These are phyloP conservation scores for Drosophila biarmipes DNA, from an alignment of 1,140 invertebrate species.

Conservation along the genomic window DNA sequence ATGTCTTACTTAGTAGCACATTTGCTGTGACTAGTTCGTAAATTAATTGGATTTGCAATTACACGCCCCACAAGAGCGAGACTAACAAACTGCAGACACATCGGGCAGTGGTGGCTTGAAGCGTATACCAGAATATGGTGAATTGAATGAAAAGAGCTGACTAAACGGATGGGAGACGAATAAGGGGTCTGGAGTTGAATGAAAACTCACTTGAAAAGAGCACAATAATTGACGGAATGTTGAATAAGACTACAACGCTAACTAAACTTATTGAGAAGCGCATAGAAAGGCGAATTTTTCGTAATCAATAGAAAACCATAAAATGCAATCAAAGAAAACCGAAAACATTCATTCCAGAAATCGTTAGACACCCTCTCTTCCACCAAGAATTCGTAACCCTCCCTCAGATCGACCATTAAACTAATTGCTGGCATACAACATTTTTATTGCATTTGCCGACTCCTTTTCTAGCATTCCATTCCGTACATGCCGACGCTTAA, in stretches of 20 bases:
- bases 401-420: conserved; percentile 50
- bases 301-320: conserved; percentile 9
- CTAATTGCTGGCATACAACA: conserved; percentile 67
- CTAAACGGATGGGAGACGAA: conserved; percentile 14
- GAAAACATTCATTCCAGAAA: conserved; percentile 1
- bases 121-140: neutral
- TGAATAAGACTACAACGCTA: neutral
- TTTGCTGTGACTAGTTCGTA: conserved; percentile 76
- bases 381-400: conserved; percentile 20
- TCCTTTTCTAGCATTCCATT: conserved; percentile 41
- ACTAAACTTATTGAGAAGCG: conserved; percentile 4
- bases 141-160: conserved; percentile 20
- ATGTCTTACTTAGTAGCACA: conserved; percentile 80
- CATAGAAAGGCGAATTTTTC: neutral
- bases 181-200: conserved; percentile 21
- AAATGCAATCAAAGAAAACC: conserved; percentile 18
- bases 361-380: too few relatives aligned
- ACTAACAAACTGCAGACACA: conserved; percentile 10
- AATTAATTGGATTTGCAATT: conserved; percentile 83
- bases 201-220: conserved; percentile 15
- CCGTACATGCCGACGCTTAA: conserved; percentile 47
- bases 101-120: neutral
- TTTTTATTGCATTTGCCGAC: conserved; percentile 52
- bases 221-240: conserved; percentile 4
- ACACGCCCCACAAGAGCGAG: conserved; percentile 52